These are phyloP conservation scores for Limnephilus auricula DNA, from an alignment of 2,888 invertebrate genomes.

Conservation along the genomic window DNA sequence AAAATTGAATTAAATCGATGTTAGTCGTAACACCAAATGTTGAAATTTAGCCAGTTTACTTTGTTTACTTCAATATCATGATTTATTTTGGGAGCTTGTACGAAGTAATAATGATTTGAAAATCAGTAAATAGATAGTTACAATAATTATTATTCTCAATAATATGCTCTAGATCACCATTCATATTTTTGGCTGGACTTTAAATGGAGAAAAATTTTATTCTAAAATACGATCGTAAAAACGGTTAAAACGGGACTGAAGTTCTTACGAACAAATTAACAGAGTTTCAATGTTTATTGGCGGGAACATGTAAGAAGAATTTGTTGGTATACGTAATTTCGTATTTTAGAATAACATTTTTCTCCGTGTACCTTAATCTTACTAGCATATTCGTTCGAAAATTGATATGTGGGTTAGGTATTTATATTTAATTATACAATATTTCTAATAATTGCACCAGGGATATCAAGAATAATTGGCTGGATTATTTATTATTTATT, in stretches of 20 bases:
- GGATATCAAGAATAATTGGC: not conserved
- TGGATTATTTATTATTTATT: not conserved
- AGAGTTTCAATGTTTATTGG: too few relatives aligned
- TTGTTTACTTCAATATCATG: not conserved
- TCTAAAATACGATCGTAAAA: too few relatives aligned
- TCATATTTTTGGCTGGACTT: too few relatives aligned
- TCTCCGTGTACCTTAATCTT: too few relatives aligned
- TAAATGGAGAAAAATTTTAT: too few relatives aligned
- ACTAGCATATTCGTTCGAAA: too few relatives aligned
- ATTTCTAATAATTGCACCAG: not conserved
- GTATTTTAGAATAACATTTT: too few relatives aligned
- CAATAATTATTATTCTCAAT: not conserved
- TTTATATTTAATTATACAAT: not conserved
- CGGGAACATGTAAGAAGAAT: too few relatives aligned
- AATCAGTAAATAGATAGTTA: not conserved
- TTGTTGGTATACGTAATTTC: too few relatives aligned
- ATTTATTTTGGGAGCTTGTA: not conserved
- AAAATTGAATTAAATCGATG: too few relatives aligned
- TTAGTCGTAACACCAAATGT: not conserved
- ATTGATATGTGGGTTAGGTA: not conserved
- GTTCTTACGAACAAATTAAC: too few relatives aligned
- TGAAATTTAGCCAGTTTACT: not conserved
- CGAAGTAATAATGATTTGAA: not conserved
- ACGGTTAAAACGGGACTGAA: too few relatives aligned
- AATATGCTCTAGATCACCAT: not conserved